phyloP scores from a whole-genome alignment of 2,797 vertebrate species.

The Gymnopithys bicolor region DNA sequence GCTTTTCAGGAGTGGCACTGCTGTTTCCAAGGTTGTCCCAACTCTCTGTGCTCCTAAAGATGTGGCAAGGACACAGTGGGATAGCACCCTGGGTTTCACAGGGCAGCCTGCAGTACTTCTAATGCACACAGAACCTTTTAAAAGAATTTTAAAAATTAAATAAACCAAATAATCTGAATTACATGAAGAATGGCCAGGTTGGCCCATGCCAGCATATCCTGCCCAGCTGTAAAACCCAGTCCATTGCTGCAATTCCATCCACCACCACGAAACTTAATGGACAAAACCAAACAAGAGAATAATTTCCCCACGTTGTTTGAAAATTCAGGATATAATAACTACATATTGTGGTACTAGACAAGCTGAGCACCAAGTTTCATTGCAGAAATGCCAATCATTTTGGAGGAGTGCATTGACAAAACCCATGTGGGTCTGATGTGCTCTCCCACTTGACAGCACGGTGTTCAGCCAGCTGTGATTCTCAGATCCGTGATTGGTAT shows the following conservation, averaged over 20 bases:
- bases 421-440: accelerated
- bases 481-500: not conserved
- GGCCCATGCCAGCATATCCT: not conserved
- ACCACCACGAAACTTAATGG: not conserved
- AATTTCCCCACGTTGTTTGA: not conserved
- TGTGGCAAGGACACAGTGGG: not conserved
- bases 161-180: not conserved
- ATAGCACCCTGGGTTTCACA: not conserved
- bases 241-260: not conserved
- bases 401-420: not conserved
- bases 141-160: not conserved
- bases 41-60: not conserved
- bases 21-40: not conserved
- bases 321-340: not conserved
- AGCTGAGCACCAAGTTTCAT: not conserved
- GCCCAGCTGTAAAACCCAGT: not conserved
- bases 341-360: accelerated
- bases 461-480: not conserved
- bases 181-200: not conserved
- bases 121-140: not conserved
- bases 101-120: not conserved
- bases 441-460: accelerated
- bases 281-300: not conserved
- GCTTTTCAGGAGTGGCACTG: not conserved
- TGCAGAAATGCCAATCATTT: not conserved